phyloP scores from a whole-genome alignment of 2,888 invertebrate genomes.

The Smittia sp. region DNA sequence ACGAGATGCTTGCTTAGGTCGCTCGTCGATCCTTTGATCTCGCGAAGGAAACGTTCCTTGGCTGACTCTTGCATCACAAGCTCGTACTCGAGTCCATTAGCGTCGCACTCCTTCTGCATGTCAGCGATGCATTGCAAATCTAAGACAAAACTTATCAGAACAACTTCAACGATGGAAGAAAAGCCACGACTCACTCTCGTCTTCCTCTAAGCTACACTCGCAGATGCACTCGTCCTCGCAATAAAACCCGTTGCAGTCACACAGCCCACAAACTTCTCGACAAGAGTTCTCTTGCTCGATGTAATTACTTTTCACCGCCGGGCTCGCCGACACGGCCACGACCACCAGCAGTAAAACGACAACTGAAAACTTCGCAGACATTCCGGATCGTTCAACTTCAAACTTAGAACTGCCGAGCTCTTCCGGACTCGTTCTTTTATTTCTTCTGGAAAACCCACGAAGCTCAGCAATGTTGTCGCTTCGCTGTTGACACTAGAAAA shows the following conservation, averaged over 20 bases:
- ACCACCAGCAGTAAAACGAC: not conserved
- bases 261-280: constrained; percentile 50
- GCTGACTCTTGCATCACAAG: constrained; percentile 34
- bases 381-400: not conserved
- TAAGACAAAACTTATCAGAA: not conserved
- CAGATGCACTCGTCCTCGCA: constrained; percentile 54
- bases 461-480: constrained; percentile 29
- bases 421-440: constrained; percentile 29
- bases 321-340: not conserved
- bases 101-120: constrained; percentile 37
- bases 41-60: constrained; percentile 25
- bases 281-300: constrained; percentile 48
- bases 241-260: constrained; percentile 52
- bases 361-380: constrained; percentile 21
- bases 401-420: constrained; percentile 10
- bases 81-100: constrained; percentile 37
- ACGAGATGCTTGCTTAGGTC: not conserved
- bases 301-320: constrained; percentile 46
- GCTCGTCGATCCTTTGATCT: not conserved
- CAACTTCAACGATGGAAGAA: not conserved
- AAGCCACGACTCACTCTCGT: constrained; percentile 35
- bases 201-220: constrained; percentile 50
- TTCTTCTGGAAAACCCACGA: not conserved
- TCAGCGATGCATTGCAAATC: constrained; percentile 40
- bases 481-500: no score